A percentile compares a stretch with the other conserved stretches of the same genome.
These are phyloP conservation scores for Prolemur simus DNA, from an alignment of 2,113 vertebrate genomes.

Conservation along the genomic window DNA sequence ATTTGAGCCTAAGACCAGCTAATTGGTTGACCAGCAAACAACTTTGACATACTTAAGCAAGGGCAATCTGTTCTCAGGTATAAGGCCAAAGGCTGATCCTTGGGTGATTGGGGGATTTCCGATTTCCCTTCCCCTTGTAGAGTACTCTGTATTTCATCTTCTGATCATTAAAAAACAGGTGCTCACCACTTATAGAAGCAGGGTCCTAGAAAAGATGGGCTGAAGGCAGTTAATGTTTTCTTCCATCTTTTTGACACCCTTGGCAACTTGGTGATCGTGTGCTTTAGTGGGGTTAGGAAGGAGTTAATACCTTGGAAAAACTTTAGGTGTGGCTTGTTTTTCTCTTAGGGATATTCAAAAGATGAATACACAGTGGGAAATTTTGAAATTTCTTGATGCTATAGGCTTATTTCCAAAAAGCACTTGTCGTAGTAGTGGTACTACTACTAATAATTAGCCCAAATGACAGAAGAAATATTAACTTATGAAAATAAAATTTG, in stretches of 20 bases:
- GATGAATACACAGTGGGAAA: background rate
- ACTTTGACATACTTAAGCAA: background rate
- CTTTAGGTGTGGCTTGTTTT: background rate
- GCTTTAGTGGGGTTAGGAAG: background rate
- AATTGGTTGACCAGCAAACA: background rate
- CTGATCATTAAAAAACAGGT: background rate
- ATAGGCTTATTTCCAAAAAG: background rate
- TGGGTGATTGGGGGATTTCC: background rate
- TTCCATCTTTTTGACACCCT: background rate
- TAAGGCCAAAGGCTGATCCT: background rate
- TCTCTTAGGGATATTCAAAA: background rate
- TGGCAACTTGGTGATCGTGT: background rate
- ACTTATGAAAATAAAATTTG: conserved; percentile 13
- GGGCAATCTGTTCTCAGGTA: background rate
- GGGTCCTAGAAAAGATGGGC: background rate
- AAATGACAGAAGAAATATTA: conserved; percentile 38
- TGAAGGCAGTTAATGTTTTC: background rate
- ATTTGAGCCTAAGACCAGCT: background rate
- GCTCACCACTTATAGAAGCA: background rate
- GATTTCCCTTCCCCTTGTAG: background rate
- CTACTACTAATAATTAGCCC: background rate
- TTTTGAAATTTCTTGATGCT: conserved; percentile 15
- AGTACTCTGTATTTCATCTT: conserved; percentile 9
- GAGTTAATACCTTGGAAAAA: background rate
- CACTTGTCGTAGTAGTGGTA: background rate